Base-by-base conservation (phyloP, 2,797 vertebrate genomes). In the Semaprochilodus insignis region DNA sequence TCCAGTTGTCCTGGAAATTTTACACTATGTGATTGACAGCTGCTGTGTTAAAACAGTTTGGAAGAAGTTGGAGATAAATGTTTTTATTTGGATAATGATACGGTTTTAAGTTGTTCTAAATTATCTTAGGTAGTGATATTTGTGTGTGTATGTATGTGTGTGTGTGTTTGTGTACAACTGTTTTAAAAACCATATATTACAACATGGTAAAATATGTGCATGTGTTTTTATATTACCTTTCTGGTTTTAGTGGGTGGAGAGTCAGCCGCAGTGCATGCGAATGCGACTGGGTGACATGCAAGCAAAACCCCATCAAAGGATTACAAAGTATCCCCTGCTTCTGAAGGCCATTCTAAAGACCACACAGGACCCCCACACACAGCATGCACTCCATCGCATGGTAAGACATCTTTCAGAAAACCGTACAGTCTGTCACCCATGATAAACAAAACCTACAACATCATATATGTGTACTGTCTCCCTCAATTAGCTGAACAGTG, bases 291-390 rank as follows among this genome's bases (percentile, higher is more conserved):
- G 95, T 0, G 96, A 96, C 88, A 93, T 97, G 92, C 95, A 96
- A 85, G 96, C 96, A 84, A 96, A 95, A 82, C 96, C 96, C 2
- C 95, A 96, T 74, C 95, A 96, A 90, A 95, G 96, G 82, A 93
- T 97, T 90, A 97, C 96, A 71, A 97, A 97, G 88, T 97, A 97
- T 78, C 95, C 95, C 0, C 93, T 97, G 48, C 90, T 97, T 84
- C 93, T 97, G 10, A 95, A 93, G 80, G 95, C 96, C 0, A 90
- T 96, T 67, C 92, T 95, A 66, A 96, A 96, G 85, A 90, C 69
- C 88, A 96, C 91, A 14, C 83, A 92, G 10, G 92, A 96, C 51
- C 55, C 85, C 2, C 66, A 23, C 0, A 85, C 89, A 15, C 92
- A 87, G 54, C 85, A 88, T 4, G 79, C 85, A 34, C 91, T 97